These are phyloP conservation scores for Zingel zingel DNA, from an alignment of 2,113 vertebrate species.

Conservation along the genomic window DNA sequence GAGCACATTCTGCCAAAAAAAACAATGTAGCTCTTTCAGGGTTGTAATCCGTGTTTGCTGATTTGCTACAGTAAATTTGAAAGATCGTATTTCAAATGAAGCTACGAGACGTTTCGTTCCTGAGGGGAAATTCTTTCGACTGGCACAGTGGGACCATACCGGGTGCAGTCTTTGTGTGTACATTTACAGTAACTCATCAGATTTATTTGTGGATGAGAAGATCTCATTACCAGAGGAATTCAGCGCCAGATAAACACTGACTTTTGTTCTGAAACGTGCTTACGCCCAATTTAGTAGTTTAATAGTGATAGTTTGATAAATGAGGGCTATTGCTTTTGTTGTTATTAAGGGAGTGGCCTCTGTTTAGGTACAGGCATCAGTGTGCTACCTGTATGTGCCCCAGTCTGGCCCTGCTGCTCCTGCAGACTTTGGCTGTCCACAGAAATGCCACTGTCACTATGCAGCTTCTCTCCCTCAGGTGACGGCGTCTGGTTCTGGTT, in stretches of 20 bases:
- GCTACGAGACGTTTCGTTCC: conserved; percentile 33
- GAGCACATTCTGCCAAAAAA: conserved; percentile 27
- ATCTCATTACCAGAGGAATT: conserved; percentile 15
- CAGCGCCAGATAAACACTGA: not conserved
- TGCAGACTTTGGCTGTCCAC: conserved; percentile 97
- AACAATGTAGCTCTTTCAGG: conserved; percentile 20
- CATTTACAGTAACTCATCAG: not conserved
- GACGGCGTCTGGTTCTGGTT: conserved; percentile 95
- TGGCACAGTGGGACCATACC: not conserved
- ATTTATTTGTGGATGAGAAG: not conserved
- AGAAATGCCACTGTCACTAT: conserved; percentile 97
- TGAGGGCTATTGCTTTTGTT: conserved; percentile 5
- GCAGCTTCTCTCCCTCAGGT: conserved; percentile 96
- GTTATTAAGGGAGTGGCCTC: not conserved
- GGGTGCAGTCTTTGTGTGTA: conserved; percentile 9
- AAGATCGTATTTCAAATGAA: conserved; percentile 25
- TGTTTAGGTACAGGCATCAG: conserved; percentile 1
- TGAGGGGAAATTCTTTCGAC: conserved; percentile 33
- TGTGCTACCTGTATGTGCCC: conserved; percentile 83
- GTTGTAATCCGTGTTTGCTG: conserved; percentile 41
- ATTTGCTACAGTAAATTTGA: conserved; percentile 52
- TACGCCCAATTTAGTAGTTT: not conserved
- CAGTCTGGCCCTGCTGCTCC: conserved; percentile 89
- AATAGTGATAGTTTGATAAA: conserved; percentile 33
- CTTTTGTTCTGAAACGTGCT: not conserved